phyloP scores from a whole-genome alignment of 1,140 invertebrate species.

The Tetragnatha versicolor region DNA sequence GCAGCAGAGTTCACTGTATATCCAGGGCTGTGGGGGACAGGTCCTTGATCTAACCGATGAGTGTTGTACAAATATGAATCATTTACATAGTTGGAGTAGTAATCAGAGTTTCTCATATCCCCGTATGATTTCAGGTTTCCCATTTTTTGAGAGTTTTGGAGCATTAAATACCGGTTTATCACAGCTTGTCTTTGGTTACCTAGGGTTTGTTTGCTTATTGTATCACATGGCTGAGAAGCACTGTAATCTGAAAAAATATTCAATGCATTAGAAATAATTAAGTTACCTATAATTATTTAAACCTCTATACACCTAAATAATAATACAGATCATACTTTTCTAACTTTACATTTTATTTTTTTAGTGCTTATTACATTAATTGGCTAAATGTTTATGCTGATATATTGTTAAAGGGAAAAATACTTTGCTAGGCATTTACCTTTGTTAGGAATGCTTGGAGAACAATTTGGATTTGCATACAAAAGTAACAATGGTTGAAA shows the following conservation, averaged over 20 bases:
- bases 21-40: neutral
- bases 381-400: too few species aligned
- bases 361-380: too few species aligned
- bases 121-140: slow-evolving; percentile 20
- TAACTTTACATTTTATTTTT: too few species aligned
- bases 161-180: slow-evolving; percentile 33
- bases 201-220: neutral
- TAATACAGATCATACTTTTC: too few species aligned
- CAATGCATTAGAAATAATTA: neutral
- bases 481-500: slow-evolving; percentile 91
- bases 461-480: slow-evolving; percentile 81
- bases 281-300: neutral
- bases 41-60: neutral
- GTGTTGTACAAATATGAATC: slow-evolving; percentile 16
- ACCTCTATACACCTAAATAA: neutral
- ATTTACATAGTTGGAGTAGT: neutral
- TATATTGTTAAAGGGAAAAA: too few species aligned
- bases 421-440: too few species aligned
- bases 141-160: slow-evolving; percentile 28
- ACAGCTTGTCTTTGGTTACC: slow-evolving; percentile 51
- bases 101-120: slow-evolving; percentile 3
- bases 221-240: neutral
- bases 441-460: slow-evolving; percentile 78
- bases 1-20: neutral
- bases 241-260: too few species aligned